Evolutionary conservation across 2,888 invertebrate species (phyloP).

Genomic region (Morinoia aosen): DNA sequence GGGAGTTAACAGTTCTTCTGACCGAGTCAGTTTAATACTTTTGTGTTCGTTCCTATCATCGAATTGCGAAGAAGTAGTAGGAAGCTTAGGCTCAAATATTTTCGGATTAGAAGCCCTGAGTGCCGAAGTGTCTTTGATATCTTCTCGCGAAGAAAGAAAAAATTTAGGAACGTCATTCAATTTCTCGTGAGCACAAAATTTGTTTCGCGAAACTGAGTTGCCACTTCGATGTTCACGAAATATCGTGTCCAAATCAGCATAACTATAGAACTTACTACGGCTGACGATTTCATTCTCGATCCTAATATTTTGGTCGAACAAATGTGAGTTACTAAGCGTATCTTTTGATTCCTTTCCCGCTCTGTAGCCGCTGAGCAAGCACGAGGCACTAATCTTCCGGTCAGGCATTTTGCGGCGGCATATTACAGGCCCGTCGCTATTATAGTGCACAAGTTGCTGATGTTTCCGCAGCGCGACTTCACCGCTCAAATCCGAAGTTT

Average conservation of each 20-base stretch:
- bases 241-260: neutral
- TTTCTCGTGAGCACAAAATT: neutral
- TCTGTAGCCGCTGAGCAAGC: neutral
- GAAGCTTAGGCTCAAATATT: neutral
- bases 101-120: neutral
- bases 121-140: neutral
- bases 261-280: constrained; percentile 6
- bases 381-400: neutral
- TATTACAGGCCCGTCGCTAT: neutral
- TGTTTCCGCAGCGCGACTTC: constrained; percentile 1
- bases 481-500: neutral
- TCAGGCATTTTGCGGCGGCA: neutral
- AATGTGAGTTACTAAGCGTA: neutral
- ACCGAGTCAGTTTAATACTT: neutral
- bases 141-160: neutral
- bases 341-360: neutral
- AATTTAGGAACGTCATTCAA: neutral
- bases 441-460: neutral
- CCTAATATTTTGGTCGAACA: neutral
- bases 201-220: neutral
- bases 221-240: neutral
- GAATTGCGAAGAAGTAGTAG: neutral
- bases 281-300: neutral
- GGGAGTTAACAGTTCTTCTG: neutral
- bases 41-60: neutral